Conservation (phyloP, 2,797 vertebrate genomes). For the Sibirionetta formosa region DNA sequence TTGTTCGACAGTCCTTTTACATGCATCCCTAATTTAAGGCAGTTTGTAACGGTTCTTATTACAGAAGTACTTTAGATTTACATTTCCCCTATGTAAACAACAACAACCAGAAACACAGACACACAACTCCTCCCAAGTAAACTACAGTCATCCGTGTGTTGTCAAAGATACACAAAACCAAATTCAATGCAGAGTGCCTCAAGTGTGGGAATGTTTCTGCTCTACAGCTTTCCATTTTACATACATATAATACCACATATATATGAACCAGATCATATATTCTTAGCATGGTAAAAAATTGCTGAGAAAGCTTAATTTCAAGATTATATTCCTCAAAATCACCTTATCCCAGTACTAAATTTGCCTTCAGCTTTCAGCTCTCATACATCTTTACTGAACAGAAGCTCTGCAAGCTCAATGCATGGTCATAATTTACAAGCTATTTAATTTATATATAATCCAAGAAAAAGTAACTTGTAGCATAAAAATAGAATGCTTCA, state of each 20-base stretch:
- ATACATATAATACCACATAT: accelerated
- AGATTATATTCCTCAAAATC: background rate
- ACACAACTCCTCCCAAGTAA: background rate
- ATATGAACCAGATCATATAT: background rate
- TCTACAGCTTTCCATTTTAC: background rate
- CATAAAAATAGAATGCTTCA: background rate
- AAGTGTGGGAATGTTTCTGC: background rate
- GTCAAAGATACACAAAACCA: background rate
- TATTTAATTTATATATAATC: background rate
- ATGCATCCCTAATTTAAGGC: accelerated
- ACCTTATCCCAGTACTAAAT: background rate
- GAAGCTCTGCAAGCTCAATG: background rate
- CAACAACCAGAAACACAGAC: background rate
- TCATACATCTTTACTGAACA: background rate
- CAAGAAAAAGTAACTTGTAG: background rate
- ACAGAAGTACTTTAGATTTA: background rate
- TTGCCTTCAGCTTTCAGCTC: background rate
- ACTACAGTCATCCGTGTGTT: background rate
- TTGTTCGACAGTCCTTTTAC: background rate
- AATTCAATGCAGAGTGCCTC: background rate
- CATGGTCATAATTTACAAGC: background rate
- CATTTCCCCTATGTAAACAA: background rate
- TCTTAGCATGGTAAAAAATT: background rate
- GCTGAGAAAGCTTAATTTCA: background rate
- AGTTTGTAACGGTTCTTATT: background rate